phyloP scores from a whole-genome alignment of 2,113 vertebrate genomes.

The Neogale vison region DNA sequence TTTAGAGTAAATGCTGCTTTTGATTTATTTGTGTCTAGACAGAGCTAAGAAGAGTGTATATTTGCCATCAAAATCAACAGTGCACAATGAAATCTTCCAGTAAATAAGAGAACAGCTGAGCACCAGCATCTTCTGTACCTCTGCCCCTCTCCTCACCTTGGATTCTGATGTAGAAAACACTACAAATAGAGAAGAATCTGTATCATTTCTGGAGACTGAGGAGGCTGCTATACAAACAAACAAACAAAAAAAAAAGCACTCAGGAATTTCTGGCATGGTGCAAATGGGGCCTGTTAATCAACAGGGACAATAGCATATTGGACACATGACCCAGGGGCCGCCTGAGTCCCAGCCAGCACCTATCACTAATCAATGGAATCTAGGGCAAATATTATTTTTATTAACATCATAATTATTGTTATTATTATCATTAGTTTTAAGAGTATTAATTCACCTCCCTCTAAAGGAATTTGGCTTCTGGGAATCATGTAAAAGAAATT shows the following conservation, averaged over 20 bases:
- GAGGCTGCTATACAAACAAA: not conserved
- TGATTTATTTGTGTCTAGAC: constrained; percentile 60
- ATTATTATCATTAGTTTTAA: not conserved
- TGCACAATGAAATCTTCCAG: not conserved
- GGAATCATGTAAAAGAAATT: not conserved
- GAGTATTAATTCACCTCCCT: not conserved
- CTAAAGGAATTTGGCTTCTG: not conserved
- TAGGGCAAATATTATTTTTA: not conserved
- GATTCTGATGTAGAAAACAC: not conserved
- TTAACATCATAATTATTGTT: not conserved
- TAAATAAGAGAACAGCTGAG: not conserved
- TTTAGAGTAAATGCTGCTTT: constrained; percentile 27
- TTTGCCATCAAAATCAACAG: constrained; percentile 8
- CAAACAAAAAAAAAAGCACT: not conserved
- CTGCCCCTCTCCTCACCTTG: not conserved
- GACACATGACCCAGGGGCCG: not conserved
- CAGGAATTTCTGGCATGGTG: not conserved
- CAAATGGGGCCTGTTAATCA: not conserved
- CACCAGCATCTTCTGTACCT: not conserved
- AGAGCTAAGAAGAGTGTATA: constrained; percentile 2
- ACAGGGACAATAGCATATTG: not conserved
- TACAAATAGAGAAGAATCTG: not conserved
- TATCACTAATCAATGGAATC: not conserved
- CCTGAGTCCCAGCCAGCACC: not conserved
- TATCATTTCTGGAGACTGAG: not conserved